These are phyloP conservation scores for Hipparchia semele DNA, from an alignment of 2,888 invertebrate species.

Conservation along the genomic window DNA sequence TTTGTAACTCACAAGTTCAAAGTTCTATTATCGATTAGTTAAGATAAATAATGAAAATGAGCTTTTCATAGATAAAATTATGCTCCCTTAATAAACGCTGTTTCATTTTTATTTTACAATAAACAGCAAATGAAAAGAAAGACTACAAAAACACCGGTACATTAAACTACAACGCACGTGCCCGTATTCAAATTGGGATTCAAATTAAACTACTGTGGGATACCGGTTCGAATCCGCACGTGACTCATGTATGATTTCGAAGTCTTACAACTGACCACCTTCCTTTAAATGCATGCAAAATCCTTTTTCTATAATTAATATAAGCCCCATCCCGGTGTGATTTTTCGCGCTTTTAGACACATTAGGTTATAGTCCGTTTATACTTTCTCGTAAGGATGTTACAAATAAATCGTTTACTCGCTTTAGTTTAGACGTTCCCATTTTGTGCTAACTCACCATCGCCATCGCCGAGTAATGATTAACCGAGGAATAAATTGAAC, in stretches of 20 bases:
- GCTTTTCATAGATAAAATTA: too few species aligned
- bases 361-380: slow-evolving; percentile 18
- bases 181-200: slow-evolving; percentile 7
- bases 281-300: slow-evolving; percentile 51
- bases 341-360: slow-evolving; percentile 40
- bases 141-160: background rate
- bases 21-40: too few species aligned
- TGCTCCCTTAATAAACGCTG: too few species aligned
- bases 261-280: slow-evolving; percentile 49
- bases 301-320: slow-evolving; percentile 43
- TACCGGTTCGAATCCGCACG: slow-evolving; percentile 27
- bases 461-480: too few species aligned
- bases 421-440: too few species aligned
- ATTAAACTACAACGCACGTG: background rate
- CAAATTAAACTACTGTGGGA: slow-evolving; percentile 23
- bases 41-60: too few species aligned
- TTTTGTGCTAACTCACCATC: too few species aligned
- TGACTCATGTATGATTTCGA: slow-evolving; percentile 40
- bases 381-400: slow-evolving; percentile 12
- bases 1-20: too few species aligned
- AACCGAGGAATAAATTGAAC: too few species aligned
- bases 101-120: background rate
- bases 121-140: background rate
- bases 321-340: slow-evolving; percentile 42
- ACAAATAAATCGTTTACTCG: background rate